phyloP scores from a whole-genome alignment of 2,888 invertebrate genomes.

The Patella pellucida region DNA sequence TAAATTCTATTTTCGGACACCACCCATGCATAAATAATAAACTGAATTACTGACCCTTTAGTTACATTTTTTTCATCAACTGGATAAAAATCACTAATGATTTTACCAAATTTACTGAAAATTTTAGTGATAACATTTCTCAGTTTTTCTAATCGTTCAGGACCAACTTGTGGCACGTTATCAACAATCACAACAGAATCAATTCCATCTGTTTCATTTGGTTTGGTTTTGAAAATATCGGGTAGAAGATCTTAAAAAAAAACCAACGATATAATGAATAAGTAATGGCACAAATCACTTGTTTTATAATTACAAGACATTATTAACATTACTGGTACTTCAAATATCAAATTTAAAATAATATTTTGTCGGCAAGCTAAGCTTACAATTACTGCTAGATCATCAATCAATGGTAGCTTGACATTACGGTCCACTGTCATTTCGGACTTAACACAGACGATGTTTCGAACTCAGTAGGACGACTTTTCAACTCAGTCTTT shows the following conservation, averaged over 20 bases:
- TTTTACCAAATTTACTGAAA: constrained; percentile 87
- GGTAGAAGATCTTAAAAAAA: constrained; percentile 85
- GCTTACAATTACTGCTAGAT: no score
- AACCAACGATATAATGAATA: constrained; percentile 7
- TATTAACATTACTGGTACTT: no score
- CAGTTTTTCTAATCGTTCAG: constrained; percentile 90
- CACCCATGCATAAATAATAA: background rate
- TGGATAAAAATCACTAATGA: constrained; percentile 92
- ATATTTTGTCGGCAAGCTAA: no score
- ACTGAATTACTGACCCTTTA: constrained; percentile 77
- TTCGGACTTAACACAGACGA: no score
- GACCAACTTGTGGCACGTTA: constrained; percentile 94
- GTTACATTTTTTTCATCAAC: constrained; percentile 85
- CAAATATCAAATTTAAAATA: no score
- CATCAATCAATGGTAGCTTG: no score
- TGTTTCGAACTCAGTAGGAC: no score
- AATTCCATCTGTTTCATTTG: constrained; percentile 94
- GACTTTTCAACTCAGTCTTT: no score
- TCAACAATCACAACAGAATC: constrained; percentile 97
- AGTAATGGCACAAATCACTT: no score
- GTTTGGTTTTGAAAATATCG: constrained; percentile 90
- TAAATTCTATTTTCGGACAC: no score
- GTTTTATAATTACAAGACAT: no score
- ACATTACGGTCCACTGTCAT: no score
- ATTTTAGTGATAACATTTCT: constrained; percentile 92